Percentiles rank a stretch among this genome's conserved stretches.
phyloP scores from a whole-genome alignment of 1,140 invertebrate genomes.

The Calosoma granatense region DNA sequence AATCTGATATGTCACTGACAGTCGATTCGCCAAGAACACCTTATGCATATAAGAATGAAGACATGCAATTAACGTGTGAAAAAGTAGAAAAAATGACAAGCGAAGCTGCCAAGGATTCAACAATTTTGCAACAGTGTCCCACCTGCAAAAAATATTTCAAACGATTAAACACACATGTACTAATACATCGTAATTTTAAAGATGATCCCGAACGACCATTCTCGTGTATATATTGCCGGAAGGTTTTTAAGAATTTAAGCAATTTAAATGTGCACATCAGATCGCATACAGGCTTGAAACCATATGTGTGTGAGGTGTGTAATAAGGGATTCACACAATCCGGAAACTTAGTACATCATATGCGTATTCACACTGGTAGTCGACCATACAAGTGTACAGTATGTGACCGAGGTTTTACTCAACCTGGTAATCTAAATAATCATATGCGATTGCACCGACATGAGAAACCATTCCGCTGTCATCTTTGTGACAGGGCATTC shows the following conservation, averaged over 20 bases:
- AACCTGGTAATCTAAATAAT: conserved; percentile 39
- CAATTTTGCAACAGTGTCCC: conserved; percentile 30
- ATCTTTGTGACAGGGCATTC: conserved; percentile 39
- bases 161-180: conserved; percentile 28
- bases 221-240: conserved; percentile 28
- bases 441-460: conserved; percentile 55
- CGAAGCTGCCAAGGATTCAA: conserved; percentile 21
- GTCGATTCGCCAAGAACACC: neutral
- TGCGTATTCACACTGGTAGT: conserved; percentile 40
- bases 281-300: conserved; percentile 44
- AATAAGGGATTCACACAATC: conserved; percentile 42
- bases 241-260: conserved; percentile 27
- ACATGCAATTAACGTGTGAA: conserved; percentile 2
- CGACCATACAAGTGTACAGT: conserved; percentile 31
- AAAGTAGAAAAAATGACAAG: neutral
- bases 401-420: conserved; percentile 36
- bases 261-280: conserved; percentile 30
- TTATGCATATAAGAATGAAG: neutral
- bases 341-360: conserved; percentile 45
- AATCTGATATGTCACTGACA: neutral
- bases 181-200: conserved; percentile 26
- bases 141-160: conserved; percentile 32
- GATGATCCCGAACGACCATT: conserved; percentile 21
- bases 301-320: conserved; percentile 41
- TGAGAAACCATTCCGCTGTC: conserved; percentile 60